A percentile compares a stretch with the other conserved stretches of the same genome.
Evolutionary conservation across 2,888 invertebrate species (phyloP).

Genomic region (Mayetiola destructor): DNA sequence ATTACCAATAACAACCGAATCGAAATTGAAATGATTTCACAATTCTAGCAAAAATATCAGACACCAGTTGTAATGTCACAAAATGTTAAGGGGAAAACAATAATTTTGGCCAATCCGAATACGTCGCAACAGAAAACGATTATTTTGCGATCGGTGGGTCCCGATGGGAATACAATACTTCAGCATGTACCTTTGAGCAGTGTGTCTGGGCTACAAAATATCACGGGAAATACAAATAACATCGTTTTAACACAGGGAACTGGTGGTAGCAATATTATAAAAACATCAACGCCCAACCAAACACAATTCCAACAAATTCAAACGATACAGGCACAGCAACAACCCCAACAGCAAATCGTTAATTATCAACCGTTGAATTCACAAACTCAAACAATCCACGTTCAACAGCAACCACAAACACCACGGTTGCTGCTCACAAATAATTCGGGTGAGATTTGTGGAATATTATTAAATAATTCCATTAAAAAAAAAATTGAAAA

Average conservation of each 20-base stretch:
- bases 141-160: slow-evolving; percentile 33
- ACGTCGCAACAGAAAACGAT: slow-evolving; percentile 31
- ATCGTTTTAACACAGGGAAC: slow-evolving; percentile 26
- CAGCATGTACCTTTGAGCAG: slow-evolving; percentile 35
- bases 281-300: slow-evolving; percentile 18
- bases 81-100: slow-evolving; percentile 32
- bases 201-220: slow-evolving; percentile 25
- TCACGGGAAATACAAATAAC: slow-evolving; percentile 24
- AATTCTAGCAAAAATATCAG: slow-evolving; percentile 28
- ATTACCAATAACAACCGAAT: not conserved
- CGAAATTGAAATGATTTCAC: slow-evolving; percentile 16
- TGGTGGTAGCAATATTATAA: slow-evolving; percentile 29
- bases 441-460: not conserved
- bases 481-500: too few relatives aligned
- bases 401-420: slow-evolving; percentile 26
- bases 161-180: slow-evolving; percentile 28
- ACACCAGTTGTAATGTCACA: slow-evolving; percentile 24
- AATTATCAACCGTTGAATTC: slow-evolving; percentile 9
- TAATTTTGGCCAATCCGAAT: slow-evolving; percentile 25
- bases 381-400: slow-evolving; percentile 20
- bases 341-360: slow-evolving; percentile 12
- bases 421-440: not conserved
- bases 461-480: too few relatives aligned
- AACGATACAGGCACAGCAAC: slow-evolving; percentile 22
- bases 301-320: slow-evolving; percentile 15